Evolutionary conservation across 2,888 invertebrate species (phyloP), one percentile per base, ranked within the genome.

Genomic region (Lathronympha strigana): DNA sequence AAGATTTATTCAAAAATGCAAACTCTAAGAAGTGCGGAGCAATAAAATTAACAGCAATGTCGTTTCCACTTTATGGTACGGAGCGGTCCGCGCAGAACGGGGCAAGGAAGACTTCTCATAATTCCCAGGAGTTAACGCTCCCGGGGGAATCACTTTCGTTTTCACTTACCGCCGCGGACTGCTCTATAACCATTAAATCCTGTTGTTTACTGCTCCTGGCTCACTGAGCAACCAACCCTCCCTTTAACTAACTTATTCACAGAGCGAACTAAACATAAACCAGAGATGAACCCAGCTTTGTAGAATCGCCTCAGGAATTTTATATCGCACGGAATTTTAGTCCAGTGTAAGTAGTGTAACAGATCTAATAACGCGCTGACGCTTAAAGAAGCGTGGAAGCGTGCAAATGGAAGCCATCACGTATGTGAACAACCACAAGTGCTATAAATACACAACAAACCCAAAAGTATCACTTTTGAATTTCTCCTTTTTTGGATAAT

Each of bases 91-190:
- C 51, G 31, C 38, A 67, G 47, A 64, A 50, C 66, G 67, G 76
- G 76, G 77, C 71, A 69, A 73, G 68, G 72, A 79, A 77, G 79
- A 82, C 78, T 80, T 77, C 77, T 82, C 81, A 81, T 84, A 83
- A 84, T 84, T 81, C 77, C 72, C 75, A 69, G 72, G 73, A 83
- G 83, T 80, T 82, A 85, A 83, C 81, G 76, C 80, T 68, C 84
- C 80, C 83, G 67, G 71, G 81, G 77, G 83, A 86, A 84, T 85
- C 81, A 84, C 84, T 88, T 87, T 87, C 83, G 85, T 86, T 88
- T 87, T 87, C 88, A 87, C 88, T 87, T 84, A 87, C 80, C 79
- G 76, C 82, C 79, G 80, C 82, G 78, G 81, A 86, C 84, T 80
- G 80, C 81, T 80, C 77, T 80, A 85, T 87, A 84, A 85, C 82